Base-by-base conservation (phyloP, 2,888 invertebrate genomes). In the Apotomis capreana region DNA sequence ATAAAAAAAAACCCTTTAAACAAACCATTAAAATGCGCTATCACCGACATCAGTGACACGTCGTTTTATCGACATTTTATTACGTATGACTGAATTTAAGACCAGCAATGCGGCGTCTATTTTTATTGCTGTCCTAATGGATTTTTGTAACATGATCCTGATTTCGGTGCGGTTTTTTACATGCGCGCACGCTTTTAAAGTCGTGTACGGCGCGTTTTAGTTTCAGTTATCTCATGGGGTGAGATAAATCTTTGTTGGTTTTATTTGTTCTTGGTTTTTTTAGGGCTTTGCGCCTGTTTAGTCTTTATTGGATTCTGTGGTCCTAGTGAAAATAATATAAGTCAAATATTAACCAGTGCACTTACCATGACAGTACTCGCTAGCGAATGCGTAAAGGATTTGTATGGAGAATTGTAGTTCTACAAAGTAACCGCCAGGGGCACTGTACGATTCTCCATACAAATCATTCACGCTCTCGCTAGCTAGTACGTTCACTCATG, bases 141-240 rank as follows among this genome's bases (percentile, higher is more conserved):
- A 91, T 89, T 92, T 92, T 82, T 82, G 92, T 92, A 92, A 92
- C 89, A 85, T 86, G 91, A 92, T 92, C 91, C 87, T 86, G 83
- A 87, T 83, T 89, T 88, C 77, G 81, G 80, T 88, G 84, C 87
- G 85, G 82, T 88, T 89, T 91, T 91, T 90, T 87, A 85, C 82
- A 79, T 76, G 76, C 74, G 77, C 75, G 74, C 76, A 78, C 76
- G 84, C 85, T 86, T 84, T 87, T 84, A 83, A 81, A 83, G 80
- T 76, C 82, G 73, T 84, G 84, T 86, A 83, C 83, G 83, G 84
- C 83, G 84, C 81, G 79, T 79, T 80, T 77, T 77, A 79, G 80
- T 83, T 81, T 81, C 78, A 79, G 74, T 80, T 84, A 85, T 87
- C 84, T 82, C 61, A 74, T 76, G 77, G 73, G 72, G 73, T 59